Evolutionary conservation across 2,113 vertebrate genomes (phyloP), one percentile per base, ranked within the genome.

Genomic region (Muntiacus muntjak): DNA sequence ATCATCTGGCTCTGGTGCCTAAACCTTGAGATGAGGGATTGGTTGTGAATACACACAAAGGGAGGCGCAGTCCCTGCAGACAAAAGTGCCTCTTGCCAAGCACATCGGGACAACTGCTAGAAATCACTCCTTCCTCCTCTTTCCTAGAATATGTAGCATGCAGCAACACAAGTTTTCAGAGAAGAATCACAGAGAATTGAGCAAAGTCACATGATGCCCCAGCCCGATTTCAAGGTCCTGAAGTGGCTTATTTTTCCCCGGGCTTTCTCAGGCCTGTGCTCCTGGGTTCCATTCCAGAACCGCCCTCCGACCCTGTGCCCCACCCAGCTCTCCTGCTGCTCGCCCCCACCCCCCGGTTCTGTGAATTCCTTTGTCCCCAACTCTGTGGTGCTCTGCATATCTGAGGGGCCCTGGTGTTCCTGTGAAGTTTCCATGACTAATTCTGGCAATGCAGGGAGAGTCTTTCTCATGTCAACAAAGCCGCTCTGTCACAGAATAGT

Each of bases 381-480:
- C 78, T 89, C 78, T 67, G 0, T 36, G 88, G 64, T 28, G n/a
- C 64, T 97, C 40, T 82, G 47, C 17, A 0, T 55, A 76, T 82
- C 81, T 26, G 84, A 92, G 95, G 94, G 82, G 89, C 82, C 62
- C 92, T 58, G 79, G 50, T 92, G 58, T 90, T 87, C 85, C 88
- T 83, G 55, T 89, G 94, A 97, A 96, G 95, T 98, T 96, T 97
- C 97, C 90, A 91, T 98, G 95, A 97, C 95, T 97, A 96, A 97
- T 89, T 97, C 91, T 97, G 97, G 87, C 94, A 94, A 50, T 88
- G 94, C 94, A 57, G 89, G 52, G 84, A 91, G 82, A 96, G 71
- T 85, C 67, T 88, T 96, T 92, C 82, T 97, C 96, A 52, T 1
- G 0, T 89, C 96, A 93, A 89, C 94, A 97, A 93, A 95, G 94